Evolutionary conservation across 2,888 invertebrate species (phyloP), one percentile per base, ranked within the genome.

Genomic region (Smittia sp.): DNA sequence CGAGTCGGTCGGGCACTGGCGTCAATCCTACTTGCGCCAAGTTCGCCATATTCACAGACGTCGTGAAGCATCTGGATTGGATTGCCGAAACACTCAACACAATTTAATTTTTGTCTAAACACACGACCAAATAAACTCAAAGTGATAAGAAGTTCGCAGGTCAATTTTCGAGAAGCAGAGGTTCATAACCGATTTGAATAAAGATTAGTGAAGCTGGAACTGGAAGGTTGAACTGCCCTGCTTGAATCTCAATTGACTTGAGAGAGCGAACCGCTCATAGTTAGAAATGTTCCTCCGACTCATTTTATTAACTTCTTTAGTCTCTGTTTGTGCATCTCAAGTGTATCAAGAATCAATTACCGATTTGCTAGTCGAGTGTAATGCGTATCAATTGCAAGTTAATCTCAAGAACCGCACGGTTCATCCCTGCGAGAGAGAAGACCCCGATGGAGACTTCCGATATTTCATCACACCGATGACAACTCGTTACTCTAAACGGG

Each of bases 21-120:
- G n/a, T 27, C 6, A 63, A 63, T 63, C 63, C 63, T 27, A 63
- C 63, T 11, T 63, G 66, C 41, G 18, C 38, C 18, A 39, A 67
- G 20, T 67, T 22, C 39, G 66, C 63, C 9, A n/a, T 67, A 1
- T 39, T 67, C 20, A 67, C 66, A 9, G 66, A 67, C 20, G 66
- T 67, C 39, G 22, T 9, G 18, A 67, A 67, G 22, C 27, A 67
- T 20, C 39, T 67, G 24, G 39, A 20, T 38, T 46, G 46, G 46
- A 46, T 46, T n/a, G 11, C 3, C 15, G 15, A n/a, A 13, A n/a
- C 46, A 46, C 13, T 46, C 2, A 46, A 15, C 15, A 3, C 46
- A n/a, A n/a, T 46, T 13, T 46, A 46, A 46, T 2, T 46, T 46
- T 2, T 46, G 6, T 46, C 11, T 46, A n/a, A n/a, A n/a, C n/a